Conservation (phyloP, 1,140 invertebrate genomes). For the Melitaea cinxia region DNA sequence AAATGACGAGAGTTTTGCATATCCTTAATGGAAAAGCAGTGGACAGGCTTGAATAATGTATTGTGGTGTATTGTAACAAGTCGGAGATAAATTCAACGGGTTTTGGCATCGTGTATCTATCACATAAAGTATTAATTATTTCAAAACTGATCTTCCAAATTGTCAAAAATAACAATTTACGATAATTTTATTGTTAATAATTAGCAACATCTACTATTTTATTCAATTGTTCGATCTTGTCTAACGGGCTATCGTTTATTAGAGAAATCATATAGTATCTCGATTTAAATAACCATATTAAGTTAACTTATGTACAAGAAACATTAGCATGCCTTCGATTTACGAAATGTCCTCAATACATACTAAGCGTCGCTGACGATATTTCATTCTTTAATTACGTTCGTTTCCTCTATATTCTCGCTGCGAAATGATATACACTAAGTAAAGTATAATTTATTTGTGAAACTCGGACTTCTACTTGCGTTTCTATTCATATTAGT, state of each 20-base stretch:
- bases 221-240: not conserved
- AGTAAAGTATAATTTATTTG: conserved; percentile 26
- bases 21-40: conserved; percentile 26
- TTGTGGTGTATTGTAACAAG: conserved; percentile 1
- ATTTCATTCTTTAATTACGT: conserved; percentile 39
- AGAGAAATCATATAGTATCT: conserved; percentile 9
- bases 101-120: not conserved
- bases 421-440: conserved; percentile 11
- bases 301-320: conserved; percentile 24
- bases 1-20: conserved; percentile 34
- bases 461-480: conserved; percentile 9
- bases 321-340: conserved; percentile 25
- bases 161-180: too few relatives aligned
- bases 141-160: too few relatives aligned
- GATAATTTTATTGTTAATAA: too few relatives aligned
- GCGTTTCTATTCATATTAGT: conserved; percentile 20
- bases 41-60: conserved; percentile 31
- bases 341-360: conserved; percentile 41
- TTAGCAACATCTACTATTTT: too few relatives aligned
- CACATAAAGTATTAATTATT: not conserved
- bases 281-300: conserved; percentile 21
- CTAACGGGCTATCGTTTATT: conserved; percentile 1
- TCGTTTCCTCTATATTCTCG: conserved; percentile 31
- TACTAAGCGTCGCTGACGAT: conserved; percentile 30
- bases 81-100: not conserved